Conservation (phyloP, 2,113 vertebrate genomes). For the Falcunculus frontatus region DNA sequence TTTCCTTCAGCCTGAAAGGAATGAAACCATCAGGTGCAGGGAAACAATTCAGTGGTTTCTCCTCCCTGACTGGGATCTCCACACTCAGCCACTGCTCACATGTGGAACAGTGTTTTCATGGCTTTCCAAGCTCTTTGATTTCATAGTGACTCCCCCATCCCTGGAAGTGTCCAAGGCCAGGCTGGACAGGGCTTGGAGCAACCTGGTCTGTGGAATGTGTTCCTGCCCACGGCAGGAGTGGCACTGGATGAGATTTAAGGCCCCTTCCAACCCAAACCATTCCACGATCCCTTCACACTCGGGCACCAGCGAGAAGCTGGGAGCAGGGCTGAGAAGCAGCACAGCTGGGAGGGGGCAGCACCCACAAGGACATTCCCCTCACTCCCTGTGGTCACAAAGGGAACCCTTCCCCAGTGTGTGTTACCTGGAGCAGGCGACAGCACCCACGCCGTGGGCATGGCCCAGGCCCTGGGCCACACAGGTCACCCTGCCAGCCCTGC, state of each 20-base stretch:
- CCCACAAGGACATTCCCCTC: neutral
- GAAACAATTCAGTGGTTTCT: neutral
- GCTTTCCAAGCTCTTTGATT: neutral
- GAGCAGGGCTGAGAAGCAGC: neutral
- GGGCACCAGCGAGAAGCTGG: neutral
- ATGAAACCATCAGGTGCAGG: neutral
- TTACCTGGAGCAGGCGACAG: conserved; percentile 90
- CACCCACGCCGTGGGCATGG: conserved; percentile 84
- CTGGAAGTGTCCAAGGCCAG: neutral
- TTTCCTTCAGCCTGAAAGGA: conserved; percentile 80
- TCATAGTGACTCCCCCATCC: neutral
- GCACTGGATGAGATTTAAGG: neutral
- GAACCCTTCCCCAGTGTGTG: rapidly evolving
- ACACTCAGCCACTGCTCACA: neutral
- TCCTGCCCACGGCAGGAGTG: neutral
- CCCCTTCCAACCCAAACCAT: neutral
- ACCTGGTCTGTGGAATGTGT: neutral
- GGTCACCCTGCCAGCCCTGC: conserved; percentile 70
- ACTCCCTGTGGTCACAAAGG: neutral
- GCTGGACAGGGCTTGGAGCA: neutral
- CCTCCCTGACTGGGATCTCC: neutral
- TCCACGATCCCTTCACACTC: neutral
- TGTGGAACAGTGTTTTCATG: too few relatives aligned
- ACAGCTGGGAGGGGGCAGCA: neutral
- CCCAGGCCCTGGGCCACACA: conserved; percentile 86